Evolutionary conservation across 2,888 invertebrate genomes (phyloP).

Genomic region (Axea sp.): DNA sequence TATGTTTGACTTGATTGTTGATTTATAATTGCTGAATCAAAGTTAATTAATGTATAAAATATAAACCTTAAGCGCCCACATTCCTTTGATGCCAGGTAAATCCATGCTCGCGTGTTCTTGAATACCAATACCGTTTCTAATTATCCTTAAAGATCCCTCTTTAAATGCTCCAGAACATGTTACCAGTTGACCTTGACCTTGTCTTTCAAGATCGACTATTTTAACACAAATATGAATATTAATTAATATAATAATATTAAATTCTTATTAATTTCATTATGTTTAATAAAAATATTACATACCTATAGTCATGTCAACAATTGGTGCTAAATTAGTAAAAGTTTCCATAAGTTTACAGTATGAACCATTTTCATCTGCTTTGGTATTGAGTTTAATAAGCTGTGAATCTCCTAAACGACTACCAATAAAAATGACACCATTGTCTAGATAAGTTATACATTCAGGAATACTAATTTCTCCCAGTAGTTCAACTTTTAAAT

Average conservation of each 20-base stretch:
- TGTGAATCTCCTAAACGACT: constrained; percentile 98
- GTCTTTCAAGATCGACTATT: constrained; percentile 93
- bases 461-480: constrained; percentile 97
- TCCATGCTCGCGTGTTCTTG: constrained; percentile 99
- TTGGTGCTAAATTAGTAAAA: constrained; percentile 98
- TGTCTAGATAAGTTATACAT: constrained; percentile 98
- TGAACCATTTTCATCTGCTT: constrained; percentile 90
- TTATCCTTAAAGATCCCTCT: constrained; percentile 97
- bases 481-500: constrained; percentile 94
- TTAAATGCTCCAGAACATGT: constrained; percentile 99
- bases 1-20: no score
- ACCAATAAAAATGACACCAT: constrained; percentile 97
- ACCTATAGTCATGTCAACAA: constrained; percentile 95
- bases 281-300: neutral
- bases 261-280: no score
- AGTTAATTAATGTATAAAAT: no score
- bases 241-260: no score
- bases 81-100: constrained; percentile 97
- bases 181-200: constrained; percentile 98
- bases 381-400: constrained; percentile 91
- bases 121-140: constrained; percentile 99
- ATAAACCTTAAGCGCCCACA: constrained; percentile 96
- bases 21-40: no score
- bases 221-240: constrained; percentile 1
- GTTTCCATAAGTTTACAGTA: constrained; percentile 97